A percentile compares a stretch with the other conserved stretches of the same genome.
Evolutionary conservation across 2,113 vertebrate species (phyloP).

Genomic region (Channa argus): DNA sequence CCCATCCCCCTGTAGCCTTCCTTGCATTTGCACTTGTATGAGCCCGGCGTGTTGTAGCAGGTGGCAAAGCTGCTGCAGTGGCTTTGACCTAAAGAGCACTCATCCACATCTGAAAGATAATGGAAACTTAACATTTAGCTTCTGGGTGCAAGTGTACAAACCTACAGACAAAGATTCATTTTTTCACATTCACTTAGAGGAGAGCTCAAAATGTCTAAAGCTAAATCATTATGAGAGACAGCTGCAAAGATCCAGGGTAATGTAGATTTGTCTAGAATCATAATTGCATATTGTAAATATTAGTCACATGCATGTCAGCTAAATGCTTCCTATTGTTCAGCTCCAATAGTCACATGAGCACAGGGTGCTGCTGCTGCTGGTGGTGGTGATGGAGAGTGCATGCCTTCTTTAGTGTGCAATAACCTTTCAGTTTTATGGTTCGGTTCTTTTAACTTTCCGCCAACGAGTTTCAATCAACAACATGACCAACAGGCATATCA

Average conservation of each 20-base stretch:
- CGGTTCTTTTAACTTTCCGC: too few relatives aligned
- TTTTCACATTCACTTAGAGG: conserved; percentile 41
- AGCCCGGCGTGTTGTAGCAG: conserved; percentile 93
- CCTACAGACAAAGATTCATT: conserved; percentile 54
- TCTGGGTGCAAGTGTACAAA: conserved; percentile 5
- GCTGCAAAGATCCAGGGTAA: conserved; percentile 5
- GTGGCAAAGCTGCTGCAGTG: conserved; percentile 88
- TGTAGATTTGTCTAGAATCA: not conserved
- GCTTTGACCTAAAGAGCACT: conserved; percentile 88
- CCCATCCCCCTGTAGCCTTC: conserved; percentile 91
- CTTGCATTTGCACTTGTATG: conserved; percentile 96
- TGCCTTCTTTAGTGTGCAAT: too few relatives aligned
- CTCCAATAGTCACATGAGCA: too few relatives aligned
- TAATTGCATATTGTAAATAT: too few relatives aligned
- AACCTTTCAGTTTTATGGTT: too few relatives aligned
- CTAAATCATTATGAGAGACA: conserved; percentile 14
- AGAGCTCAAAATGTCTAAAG: not conserved
- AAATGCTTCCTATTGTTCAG: too few relatives aligned
- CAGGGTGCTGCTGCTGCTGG: too few relatives aligned
- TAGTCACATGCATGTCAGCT: too few relatives aligned
- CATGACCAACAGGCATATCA: too few relatives aligned
- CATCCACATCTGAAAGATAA: conserved; percentile 90
- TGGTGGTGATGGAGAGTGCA: too few relatives aligned
- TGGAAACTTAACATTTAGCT: conserved; percentile 51
- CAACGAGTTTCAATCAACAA: too few relatives aligned